phyloP scores from a whole-genome alignment of 2,797 vertebrate species.

The Galagoides demidoff region DNA sequence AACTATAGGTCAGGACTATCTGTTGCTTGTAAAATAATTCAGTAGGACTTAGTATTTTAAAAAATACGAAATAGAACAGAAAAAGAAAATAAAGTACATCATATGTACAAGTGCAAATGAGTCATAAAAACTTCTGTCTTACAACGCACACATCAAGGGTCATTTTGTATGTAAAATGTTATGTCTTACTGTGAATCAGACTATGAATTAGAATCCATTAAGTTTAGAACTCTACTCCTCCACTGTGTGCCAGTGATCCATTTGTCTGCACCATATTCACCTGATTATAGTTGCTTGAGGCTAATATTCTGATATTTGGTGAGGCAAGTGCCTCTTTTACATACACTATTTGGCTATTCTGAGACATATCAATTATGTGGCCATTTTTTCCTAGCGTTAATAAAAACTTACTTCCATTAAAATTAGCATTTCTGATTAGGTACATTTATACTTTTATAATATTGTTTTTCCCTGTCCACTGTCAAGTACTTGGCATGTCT shows the following conservation, averaged over 20 bases:
- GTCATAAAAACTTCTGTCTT: neutral
- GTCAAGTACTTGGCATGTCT: neutral
- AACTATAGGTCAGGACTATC: neutral
- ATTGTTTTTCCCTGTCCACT: neutral
- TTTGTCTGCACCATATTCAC: neutral
- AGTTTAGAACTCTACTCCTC: neutral
- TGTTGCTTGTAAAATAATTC: neutral
- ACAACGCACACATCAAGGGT: neutral
- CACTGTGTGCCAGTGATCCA: neutral
- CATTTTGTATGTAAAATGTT: neutral
- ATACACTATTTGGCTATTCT: neutral
- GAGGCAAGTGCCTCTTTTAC: neutral
- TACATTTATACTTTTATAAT: neutral
- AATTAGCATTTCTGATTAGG: conserved; percentile 29
- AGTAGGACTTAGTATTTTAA: neutral
- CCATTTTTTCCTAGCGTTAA: conserved; percentile 1
- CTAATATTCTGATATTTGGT: neutral
- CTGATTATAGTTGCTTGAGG: neutral
- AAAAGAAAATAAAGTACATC: neutral
- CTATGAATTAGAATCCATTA: conserved; percentile 1
- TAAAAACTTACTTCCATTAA: neutral
- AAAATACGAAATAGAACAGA: neutral
- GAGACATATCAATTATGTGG: neutral
- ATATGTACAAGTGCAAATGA: neutral
- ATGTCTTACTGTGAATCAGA: conserved; percentile 37